Evolutionary conservation across 2,888 invertebrate genomes (phyloP), one percentile per base, ranked within the genome.

Genomic region (Hipparchia semele): DNA sequence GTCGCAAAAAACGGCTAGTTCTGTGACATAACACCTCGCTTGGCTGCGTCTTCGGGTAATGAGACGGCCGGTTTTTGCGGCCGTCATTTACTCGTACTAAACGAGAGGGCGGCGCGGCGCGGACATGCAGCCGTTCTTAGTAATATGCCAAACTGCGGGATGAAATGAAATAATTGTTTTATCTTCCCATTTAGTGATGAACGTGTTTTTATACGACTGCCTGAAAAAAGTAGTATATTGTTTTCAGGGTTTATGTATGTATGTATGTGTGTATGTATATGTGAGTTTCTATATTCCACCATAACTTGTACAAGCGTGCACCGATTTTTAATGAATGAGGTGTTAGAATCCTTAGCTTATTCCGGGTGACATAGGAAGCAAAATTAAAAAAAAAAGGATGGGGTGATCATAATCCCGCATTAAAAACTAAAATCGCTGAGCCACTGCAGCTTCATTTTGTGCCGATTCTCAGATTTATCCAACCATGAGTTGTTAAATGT

Each of bases 21-120:
- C 51, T 51, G 33, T 65, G 65, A 65, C 33, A 65, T 65, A 65
- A 65, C 65, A 65, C 65, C 53, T 65, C 51, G 65, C 65, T 53
- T 10, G 51, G 53, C 65, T n/a, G 53, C 65, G 9, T 33, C 12
- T 12, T 23, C 62, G 49, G 62, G 12, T 65, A 53, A 65, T 33
- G 51, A 46, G 64, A 23, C 49, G 64, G 51, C 51, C n/a, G 53
- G 33, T 65, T 65, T 65, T 65, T 65, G 65, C 33, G 53, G 3
- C 64, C 9, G 33, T 33, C 39, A 4, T 4, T 39, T 39, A 39
- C 39, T 39, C 2, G 2, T 39, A 39, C 39, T 5, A 33, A 33
- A 10, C 65, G 33, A 10, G 7, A 23, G 33, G 12, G 33, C 53
- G 23, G 33, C 51, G 49, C 13, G 46, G 13, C 23, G 7, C 65